These are phyloP conservation scores for Taenioides sp. DNA, from an alignment of 2,797 vertebrate genomes.

Conservation along the genomic window DNA sequence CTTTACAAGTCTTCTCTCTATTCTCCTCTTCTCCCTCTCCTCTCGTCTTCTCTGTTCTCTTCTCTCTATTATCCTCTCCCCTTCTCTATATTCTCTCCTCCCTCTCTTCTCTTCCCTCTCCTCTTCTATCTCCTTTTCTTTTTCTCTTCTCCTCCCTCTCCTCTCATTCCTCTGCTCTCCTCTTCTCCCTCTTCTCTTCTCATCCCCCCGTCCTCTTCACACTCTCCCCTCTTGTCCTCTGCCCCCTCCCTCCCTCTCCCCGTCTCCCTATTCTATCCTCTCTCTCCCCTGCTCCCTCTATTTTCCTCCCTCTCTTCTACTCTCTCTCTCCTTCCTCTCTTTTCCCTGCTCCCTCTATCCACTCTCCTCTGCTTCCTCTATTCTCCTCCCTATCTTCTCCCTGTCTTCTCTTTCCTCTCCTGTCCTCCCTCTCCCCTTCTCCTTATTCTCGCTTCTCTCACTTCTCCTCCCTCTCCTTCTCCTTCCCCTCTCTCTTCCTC, in stretches of 20 bases:
- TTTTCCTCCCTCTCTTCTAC: slow-evolving; percentile 37
- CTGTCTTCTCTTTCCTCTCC: slow-evolving; percentile 44
- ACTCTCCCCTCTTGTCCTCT: slow-evolving; percentile 43
- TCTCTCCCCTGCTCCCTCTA: slow-evolving; percentile 27
- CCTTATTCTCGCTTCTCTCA: slow-evolving; percentile 45
- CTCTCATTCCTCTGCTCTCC: slow-evolving; percentile 22
- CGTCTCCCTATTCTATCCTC: slow-evolving; percentile 46
- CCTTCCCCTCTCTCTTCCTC: background rate
- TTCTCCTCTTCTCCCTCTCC: slow-evolving; percentile 31
- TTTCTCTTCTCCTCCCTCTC: slow-evolving; percentile 21
- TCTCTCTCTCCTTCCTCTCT: slow-evolving; percentile 26
- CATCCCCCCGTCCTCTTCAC: no score
- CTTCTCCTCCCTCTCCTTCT: slow-evolving; percentile 7
- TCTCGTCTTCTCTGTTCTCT: slow-evolving; percentile 6
- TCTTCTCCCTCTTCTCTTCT: slow-evolving; percentile 56
- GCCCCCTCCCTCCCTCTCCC: slow-evolving; percentile 35
- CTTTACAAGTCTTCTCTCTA: slow-evolving; percentile 72
- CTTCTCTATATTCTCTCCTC: slow-evolving; percentile 10
- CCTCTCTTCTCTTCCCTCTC: no score
- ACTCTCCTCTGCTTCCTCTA: slow-evolving; percentile 25
- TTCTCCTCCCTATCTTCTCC: slow-evolving; percentile 41
- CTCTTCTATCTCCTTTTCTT: slow-evolving; percentile 56
- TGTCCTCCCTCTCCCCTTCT: slow-evolving; percentile 40
- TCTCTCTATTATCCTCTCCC: slow-evolving; percentile 29
- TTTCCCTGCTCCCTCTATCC: slow-evolving; percentile 49